Percentiles rank a stretch among this genome's conserved stretches.
These are phyloP conservation scores for Toxonevra muliebris DNA, from an alignment of 2,888 invertebrate genomes.

Conservation along the genomic window DNA sequence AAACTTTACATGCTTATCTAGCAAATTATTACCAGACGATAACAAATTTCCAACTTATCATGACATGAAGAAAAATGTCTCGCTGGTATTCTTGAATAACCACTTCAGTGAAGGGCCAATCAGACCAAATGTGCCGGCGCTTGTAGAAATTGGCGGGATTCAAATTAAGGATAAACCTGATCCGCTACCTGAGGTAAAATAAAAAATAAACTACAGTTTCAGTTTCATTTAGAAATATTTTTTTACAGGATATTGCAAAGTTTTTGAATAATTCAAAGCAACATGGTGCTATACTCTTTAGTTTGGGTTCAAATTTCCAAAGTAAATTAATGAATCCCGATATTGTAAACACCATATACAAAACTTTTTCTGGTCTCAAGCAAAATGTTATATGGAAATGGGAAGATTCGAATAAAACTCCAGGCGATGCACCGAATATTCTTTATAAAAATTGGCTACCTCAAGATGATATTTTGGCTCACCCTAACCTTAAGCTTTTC, in stretches of 20 bases:
- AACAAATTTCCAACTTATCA: conserved; percentile 47
- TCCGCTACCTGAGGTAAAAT: too few relatives aligned
- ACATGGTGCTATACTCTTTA: conserved; percentile 52
- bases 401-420: conserved; percentile 67
- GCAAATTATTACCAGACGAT: conserved; percentile 39
- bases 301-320: conserved; percentile 59
- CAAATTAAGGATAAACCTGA: too few relatives aligned
- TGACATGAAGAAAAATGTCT: conserved; percentile 48
- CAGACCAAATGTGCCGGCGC: conserved; percentile 56
- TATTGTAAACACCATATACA: conserved; percentile 66
- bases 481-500: conserved; percentile 71
- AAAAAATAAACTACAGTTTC: too few relatives aligned
- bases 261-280: conserved; percentile 50
- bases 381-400: conserved; percentile 74
- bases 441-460: too few relatives aligned
- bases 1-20: conserved; percentile 13
- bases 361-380: conserved; percentile 69
- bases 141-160: conserved; percentile 62
- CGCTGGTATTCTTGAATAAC: conserved; percentile 55
- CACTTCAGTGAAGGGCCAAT: conserved; percentile 60
- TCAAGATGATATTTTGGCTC: too few relatives aligned
- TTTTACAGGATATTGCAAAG: too few relatives aligned
- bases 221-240: too few relatives aligned
- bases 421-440: conserved; percentile 65
- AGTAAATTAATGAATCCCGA: conserved; percentile 42